Conservation (phyloP, 1,140 invertebrate species). For the Drusus annulatus region DNA sequence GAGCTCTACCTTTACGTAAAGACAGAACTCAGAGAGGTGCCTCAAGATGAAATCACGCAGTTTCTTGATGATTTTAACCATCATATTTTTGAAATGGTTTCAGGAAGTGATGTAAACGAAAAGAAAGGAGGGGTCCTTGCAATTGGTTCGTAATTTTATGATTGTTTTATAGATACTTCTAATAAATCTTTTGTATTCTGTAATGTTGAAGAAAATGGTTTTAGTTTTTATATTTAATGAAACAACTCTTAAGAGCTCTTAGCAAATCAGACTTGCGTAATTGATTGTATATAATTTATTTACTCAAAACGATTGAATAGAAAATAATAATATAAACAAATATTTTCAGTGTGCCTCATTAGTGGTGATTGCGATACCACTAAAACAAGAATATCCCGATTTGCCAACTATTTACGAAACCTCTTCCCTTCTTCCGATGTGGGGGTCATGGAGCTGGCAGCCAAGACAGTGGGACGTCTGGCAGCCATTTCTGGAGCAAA, state of each 20-base stretch:
- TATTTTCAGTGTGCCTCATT: constrained; percentile 86
- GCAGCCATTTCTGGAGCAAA: constrained; percentile 93
- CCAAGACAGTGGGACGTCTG: constrained; percentile 93
- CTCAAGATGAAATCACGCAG: constrained; percentile 89
- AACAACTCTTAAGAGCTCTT: no score
- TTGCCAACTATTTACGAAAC: constrained; percentile 94
- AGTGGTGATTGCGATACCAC: constrained; percentile 94
- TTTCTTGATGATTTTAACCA: constrained; percentile 97
- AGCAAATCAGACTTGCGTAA: no score
- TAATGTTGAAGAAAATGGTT: no score
- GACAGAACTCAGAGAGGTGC: constrained; percentile 92
- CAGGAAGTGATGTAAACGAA: constrained; percentile 92
- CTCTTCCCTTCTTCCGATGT: constrained; percentile 91
- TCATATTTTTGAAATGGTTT: constrained; percentile 97
- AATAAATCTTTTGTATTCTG: no score
- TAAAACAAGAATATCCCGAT: constrained; percentile 90
- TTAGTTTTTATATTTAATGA: no score
- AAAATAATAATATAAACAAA: no score
- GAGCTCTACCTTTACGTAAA: constrained; percentile 93
- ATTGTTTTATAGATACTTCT: no score
- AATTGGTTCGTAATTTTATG: constrained; percentile 77
- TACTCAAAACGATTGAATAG: no score
- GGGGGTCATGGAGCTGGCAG: constrained; percentile 95
- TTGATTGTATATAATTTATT: no score
- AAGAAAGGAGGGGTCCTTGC: constrained; percentile 96